Base-by-base conservation (phyloP, 2,113 vertebrate species). In the Montifringilla adamsi region DNA sequence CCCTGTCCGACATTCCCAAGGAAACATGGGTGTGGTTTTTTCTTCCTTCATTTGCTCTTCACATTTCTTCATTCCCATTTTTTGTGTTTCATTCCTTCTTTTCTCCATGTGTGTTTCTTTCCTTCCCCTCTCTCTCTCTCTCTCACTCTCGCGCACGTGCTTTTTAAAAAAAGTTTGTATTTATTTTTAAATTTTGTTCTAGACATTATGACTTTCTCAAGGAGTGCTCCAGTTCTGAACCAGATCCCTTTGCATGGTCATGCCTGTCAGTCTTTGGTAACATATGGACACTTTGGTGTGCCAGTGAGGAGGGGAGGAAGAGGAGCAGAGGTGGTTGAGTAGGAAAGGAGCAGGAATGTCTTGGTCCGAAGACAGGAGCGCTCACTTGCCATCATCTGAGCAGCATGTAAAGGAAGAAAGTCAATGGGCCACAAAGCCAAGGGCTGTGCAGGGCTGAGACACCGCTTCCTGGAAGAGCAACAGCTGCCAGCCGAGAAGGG, bases 231-330 rank as follows among this genome's bases (percentile, higher is more conserved):
- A 97, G 95, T 97, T 98, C 97, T 96, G 89, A 97, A 92, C 88
- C 87, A 94, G 96, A 96, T 95, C 93, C 97, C 97, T 95, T 95
- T 94, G 96, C 41, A 55, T 97, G 79, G 76, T 96, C 97, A 95
- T 94, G 95, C 96, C 96, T 97, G 95, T 98, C 97, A 98, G 98
- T 98, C 98, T 98, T 98, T 98, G 98, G 98, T 98, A 98, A 97
- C 78, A 84, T 98, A 97, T 68, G 85, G 98, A 98, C 98, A 98
- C 98, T 98, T 98, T 98, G 98, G 98, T 98, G 98, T 98, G 97
- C 96, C 98, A 94, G 98, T 97, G 97, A 95, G 91, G 85, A 97
- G 97, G 97, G 90, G 95, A 98, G 87, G 94, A 97, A 95, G 88
- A 97, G 97, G 93, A 96, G 91, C 93, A 95, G 91, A 96, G 89